Conservation (phyloP, 2,113 vertebrate species). For the Centropus bengalensis region DNA sequence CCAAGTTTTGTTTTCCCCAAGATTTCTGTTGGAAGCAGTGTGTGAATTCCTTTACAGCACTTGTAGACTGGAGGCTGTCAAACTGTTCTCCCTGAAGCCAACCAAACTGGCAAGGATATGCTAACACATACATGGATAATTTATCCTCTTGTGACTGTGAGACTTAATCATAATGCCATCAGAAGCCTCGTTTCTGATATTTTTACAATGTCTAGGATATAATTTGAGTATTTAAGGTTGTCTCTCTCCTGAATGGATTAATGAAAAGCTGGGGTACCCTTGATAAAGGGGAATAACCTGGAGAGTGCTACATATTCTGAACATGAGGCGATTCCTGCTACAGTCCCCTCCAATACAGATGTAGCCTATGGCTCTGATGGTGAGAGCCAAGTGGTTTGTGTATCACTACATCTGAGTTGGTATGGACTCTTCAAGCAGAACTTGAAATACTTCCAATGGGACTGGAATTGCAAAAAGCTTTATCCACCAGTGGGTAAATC, state of each 20-base stretch:
- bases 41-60: not conserved
- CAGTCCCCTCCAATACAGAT: not conserved
- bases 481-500: not conserved
- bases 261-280: not conserved
- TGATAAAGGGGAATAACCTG: not conserved
- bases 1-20: not conserved
- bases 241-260: not conserved
- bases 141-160: not conserved
- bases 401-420: not conserved
- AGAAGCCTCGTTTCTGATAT: not conserved
- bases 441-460: slow-evolving; percentile 7
- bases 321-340: not conserved
- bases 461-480: not conserved
- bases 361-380: not conserved
- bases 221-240: not conserved
- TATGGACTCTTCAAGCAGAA: not conserved
- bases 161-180: not conserved
- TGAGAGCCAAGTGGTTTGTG: not conserved
- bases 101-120: not conserved
- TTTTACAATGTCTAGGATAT: not conserved
- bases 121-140: not conserved
- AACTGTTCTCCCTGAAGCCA: not conserved
- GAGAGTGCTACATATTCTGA: not conserved
- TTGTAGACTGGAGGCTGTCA: not conserved
- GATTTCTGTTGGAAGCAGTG: not conserved